phyloP scores from a whole-genome alignment of 1,140 invertebrate genomes.

The Temnothorax curvispinosus region DNA sequence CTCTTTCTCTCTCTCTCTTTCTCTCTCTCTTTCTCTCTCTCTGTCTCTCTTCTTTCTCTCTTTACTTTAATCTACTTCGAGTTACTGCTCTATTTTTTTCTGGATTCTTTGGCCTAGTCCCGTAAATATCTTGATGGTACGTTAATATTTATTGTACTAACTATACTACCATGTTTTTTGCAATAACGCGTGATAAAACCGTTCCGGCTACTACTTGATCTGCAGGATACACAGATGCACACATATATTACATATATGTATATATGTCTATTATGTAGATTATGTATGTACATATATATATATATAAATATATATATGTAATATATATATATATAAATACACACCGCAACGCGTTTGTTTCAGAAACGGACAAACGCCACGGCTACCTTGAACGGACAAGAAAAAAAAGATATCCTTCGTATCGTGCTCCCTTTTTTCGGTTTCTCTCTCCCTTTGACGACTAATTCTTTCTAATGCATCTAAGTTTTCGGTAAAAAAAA shows the following conservation, averaged over 20 bases:
- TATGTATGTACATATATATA: slow-evolving; percentile 19
- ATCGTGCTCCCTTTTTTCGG: slow-evolving; percentile 39
- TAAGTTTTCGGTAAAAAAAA: slow-evolving; percentile 54
- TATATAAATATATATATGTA: slow-evolving; percentile 26
- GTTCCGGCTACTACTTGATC: slow-evolving; percentile 52
- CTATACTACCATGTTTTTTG: neutral
- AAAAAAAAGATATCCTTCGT: slow-evolving; percentile 42
- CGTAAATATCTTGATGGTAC: slow-evolving; percentile 7
- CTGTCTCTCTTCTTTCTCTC: slow-evolving; percentile 47
- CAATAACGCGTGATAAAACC: slow-evolving; percentile 57
- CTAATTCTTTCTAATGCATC: slow-evolving; percentile 56
- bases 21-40: slow-evolving; percentile 34
- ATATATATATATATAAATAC: slow-evolving; percentile 3
- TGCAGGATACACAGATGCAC: slow-evolving; percentile 35
- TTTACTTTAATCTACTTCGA: slow-evolving; percentile 51
- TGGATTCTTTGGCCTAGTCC: slow-evolving; percentile 36
- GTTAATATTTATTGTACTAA: slow-evolving; percentile 10
- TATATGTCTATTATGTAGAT: slow-evolving; percentile 43
- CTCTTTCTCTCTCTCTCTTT: slow-evolving; percentile 46
- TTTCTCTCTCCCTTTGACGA: slow-evolving; percentile 47
- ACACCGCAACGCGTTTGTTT: slow-evolving; percentile 5
- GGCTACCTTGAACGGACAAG: slow-evolving; percentile 6
- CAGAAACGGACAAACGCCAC: slow-evolving; percentile 8
- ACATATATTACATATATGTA: slow-evolving; percentile 35
- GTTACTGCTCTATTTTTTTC: slow-evolving; percentile 42